Base-by-base conservation (phyloP, 2,797 vertebrate genomes). In the Eutrigla gurnardus region DNA sequence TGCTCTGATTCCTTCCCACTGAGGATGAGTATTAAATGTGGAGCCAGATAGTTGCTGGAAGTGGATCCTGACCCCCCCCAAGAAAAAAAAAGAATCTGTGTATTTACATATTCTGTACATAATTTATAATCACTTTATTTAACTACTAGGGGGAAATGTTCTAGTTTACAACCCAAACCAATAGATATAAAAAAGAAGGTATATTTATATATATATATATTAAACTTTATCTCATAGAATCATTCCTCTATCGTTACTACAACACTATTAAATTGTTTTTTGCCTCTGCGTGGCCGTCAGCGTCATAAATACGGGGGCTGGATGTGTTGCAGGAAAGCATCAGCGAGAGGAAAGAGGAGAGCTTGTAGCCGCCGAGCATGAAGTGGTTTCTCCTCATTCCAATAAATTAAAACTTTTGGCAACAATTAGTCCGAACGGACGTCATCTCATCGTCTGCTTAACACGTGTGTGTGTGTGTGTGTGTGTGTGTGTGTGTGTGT, bases 21-120 rank as follows among this genome's bases (percentile, higher is more conserved):
- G 46, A 55, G 58, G 52, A 65, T 25, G 10, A 39, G 15, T 15
- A 32, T 67, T 71, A 40, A 65, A 49, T 7, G 39, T 17, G 8
- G 67, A 77, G 72, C 58, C 50, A 37, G 35, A 54, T 35, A 7
- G 9, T 32, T 60, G 17, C 42, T 67, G n/a, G 33, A 37, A 9
- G 42, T 46, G 50, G 36, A 67, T 39, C 59, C 70, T 47, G 66
- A 74, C 50, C 59, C 25, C 50, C 25, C 25, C 50, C 9, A 1
- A 6, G 11, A 52, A 5, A 52, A 50, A 25, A 50, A 54, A 17
- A 53, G n/a, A 68, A 65, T 43, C 70, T 82, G 75, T 80, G 73
- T 89, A 91, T 92, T 90, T 88, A 92, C 87, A 89, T 77, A 75
- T 77, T 85, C 73, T 90, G 69, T 85, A 89, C 82, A 91, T 52